A percentile compares a stretch with the other conserved stretches of the same genome.
These are phyloP conservation scores for Catamblyrhynchus diadema DNA, from an alignment of 2,797 vertebrate genomes.

Conservation along the genomic window DNA sequence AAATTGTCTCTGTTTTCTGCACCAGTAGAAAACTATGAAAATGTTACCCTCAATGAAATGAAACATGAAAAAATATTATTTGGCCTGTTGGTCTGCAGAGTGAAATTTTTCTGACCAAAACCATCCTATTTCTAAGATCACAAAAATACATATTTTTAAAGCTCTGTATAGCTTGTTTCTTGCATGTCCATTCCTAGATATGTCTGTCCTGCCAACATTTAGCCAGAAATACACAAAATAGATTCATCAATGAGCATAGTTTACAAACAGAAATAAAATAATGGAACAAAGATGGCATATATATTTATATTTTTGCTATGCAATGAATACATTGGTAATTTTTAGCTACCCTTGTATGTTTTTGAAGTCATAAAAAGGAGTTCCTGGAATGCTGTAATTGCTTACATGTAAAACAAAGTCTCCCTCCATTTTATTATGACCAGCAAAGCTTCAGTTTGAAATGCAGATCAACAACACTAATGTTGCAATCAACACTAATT, in stretches of 20 bases:
- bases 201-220: slow-evolving; percentile 54
- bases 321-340: neutral
- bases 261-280: slow-evolving; percentile 36
- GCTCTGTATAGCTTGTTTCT: slow-evolving; percentile 19
- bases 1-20: neutral
- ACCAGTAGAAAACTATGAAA: neutral
- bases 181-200: slow-evolving; percentile 31
- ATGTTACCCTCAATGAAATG: neutral
- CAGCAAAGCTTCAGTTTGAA: neutral
- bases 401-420: neutral
- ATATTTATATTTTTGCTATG: neutral
- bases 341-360: neutral
- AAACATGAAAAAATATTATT: neutral
- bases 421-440: neutral
- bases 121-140: slow-evolving; percentile 15
- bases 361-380: neutral
- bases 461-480: neutral
- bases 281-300: neutral
- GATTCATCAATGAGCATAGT: neutral
- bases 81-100: neutral
- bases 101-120: neutral
- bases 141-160: neutral
- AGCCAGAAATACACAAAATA: slow-evolving; percentile 54
- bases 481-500: neutral
- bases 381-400: neutral